These are phyloP conservation scores for Morpho helenor DNA, from an alignment of 2,888 invertebrate species.

Conservation along the genomic window DNA sequence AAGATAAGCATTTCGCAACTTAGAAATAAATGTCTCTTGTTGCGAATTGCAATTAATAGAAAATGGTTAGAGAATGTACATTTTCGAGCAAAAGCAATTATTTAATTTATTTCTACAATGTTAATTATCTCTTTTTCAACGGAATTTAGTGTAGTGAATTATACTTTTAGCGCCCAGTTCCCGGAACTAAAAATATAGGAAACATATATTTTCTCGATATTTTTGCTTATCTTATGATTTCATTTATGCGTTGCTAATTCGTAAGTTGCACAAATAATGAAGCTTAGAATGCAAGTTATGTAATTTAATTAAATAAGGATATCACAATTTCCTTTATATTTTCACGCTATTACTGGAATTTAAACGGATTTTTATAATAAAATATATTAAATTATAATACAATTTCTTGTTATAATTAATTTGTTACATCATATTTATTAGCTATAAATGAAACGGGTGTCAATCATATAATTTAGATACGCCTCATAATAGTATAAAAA, in stretches of 20 bases:
- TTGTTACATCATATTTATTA: slow-evolving; percentile 20
- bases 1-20: too few species aligned
- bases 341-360: slow-evolving; percentile 2
- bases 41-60: too few species aligned
- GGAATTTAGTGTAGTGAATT: too few species aligned
- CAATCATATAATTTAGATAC: slow-evolving; percentile 14
- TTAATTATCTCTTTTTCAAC: too few species aligned
- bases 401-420: slow-evolving; percentile 11
- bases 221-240: neutral
- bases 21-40: too few species aligned
- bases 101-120: too few species aligned
- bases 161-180: too few species aligned
- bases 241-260: neutral
- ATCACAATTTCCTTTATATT: neutral
- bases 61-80: too few species aligned
- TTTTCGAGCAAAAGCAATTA: too few species aligned
- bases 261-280: neutral
- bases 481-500: slow-evolving; percentile 14
- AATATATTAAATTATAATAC: slow-evolving; percentile 3
- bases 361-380: slow-evolving; percentile 6
- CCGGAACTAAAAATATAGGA: neutral
- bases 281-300: neutral
- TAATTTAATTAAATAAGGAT: neutral
- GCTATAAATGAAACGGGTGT: slow-evolving; percentile 21
- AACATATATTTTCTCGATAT: neutral